Percentiles rank a stretch among this genome's conserved stretches.
Conservation (phyloP, 2,888 invertebrate genomes). For the Erynnis tages region DNA sequence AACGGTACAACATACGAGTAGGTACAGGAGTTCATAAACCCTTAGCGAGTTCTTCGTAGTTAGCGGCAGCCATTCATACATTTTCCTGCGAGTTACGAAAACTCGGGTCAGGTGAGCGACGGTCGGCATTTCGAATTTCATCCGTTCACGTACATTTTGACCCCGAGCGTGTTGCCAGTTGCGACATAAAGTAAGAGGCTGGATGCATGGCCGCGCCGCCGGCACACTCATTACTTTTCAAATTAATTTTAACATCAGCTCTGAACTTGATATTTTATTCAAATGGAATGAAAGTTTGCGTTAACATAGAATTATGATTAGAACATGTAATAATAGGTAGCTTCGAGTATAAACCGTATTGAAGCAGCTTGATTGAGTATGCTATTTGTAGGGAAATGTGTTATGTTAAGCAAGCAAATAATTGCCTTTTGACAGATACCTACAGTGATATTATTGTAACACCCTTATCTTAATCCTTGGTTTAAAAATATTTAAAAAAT, state of each 20-base stretch:
- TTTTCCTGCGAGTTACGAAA: constrained; percentile 31
- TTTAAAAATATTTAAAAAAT: too few species aligned
- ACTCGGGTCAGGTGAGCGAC: constrained; percentile 31
- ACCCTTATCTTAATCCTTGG: too few species aligned
- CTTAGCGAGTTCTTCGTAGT: neutral
- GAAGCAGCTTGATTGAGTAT: too few species aligned
- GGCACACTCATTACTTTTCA: constrained; percentile 14
- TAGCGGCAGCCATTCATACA: neutral
- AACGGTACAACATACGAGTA: too few species aligned
- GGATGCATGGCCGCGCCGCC: constrained; percentile 26
- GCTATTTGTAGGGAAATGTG: too few species aligned
- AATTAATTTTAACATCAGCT: constrained; percentile 9
- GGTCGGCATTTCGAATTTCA: constrained; percentile 37
- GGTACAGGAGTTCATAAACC: constrained; percentile 4
- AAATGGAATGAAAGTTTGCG: neutral
- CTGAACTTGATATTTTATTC: neutral
- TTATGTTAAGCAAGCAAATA: too few species aligned
- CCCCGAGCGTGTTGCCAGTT: constrained; percentile 44
- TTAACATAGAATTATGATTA: too few species aligned
- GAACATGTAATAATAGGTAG: too few species aligned
- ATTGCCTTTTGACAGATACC: too few species aligned
- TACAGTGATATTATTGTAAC: too few species aligned
- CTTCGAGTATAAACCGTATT: too few species aligned
- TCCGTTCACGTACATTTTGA: constrained; percentile 50
- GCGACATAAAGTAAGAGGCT: constrained; percentile 56